These are phyloP conservation scores for Cinara cedri DNA, from an alignment of 2,888 invertebrate species.

Conservation along the genomic window DNA sequence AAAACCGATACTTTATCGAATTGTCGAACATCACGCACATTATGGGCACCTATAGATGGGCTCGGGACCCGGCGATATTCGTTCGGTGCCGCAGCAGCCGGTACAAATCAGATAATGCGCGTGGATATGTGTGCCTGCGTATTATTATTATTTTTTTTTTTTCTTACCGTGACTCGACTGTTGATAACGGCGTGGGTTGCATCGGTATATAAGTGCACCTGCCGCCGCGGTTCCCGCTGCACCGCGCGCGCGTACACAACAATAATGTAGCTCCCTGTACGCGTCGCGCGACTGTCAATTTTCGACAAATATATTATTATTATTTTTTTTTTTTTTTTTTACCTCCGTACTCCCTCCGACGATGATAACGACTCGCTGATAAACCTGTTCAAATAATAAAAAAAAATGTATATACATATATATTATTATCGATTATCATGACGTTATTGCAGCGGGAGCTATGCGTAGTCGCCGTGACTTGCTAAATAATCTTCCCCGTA, in stretches of 20 bases:
- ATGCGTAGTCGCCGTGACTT: slow-evolving; percentile 16
- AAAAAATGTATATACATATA: no score
- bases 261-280: neutral
- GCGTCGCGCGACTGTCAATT: slow-evolving; percentile 15
- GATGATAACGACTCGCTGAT: slow-evolving; percentile 30
- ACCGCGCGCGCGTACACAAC: no score
- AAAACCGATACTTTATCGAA: no score
- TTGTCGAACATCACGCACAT: no score
- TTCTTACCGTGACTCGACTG: slow-evolving; percentile 19
- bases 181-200: slow-evolving; percentile 39
- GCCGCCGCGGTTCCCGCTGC: neutral
- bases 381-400: slow-evolving; percentile 44
- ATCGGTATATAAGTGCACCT: slow-evolving; percentile 23
- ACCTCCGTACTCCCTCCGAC: neutral
- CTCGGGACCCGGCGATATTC: neutral
- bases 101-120: slow-evolving; percentile 9
- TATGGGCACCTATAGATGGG: no score
- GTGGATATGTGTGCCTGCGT: no score
- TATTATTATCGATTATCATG: slow-evolving; percentile 27
- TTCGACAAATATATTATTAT: slow-evolving; percentile 16
- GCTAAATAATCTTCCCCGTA: slow-evolving; percentile 28
- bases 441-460: neutral
- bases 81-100: neutral
- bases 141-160: neutral
- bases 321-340: no score